Percentiles rank a stretch among this genome's conserved stretches.
phyloP scores from a whole-genome alignment of 2,797 vertebrate species.

The Mormyrops attenuatus region DNA sequence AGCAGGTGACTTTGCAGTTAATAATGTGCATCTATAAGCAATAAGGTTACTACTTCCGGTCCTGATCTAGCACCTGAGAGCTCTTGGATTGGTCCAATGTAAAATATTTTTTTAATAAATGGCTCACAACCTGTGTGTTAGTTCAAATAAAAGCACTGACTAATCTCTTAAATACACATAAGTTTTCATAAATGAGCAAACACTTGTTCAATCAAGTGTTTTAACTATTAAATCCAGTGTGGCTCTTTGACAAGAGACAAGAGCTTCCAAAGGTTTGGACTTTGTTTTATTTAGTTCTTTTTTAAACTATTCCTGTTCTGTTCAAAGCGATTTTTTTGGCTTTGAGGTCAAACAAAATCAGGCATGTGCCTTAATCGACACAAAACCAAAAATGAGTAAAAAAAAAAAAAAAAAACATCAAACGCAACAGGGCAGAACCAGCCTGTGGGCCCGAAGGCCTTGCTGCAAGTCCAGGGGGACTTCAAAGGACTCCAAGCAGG shows the following conservation, averaged over 20 bases:
- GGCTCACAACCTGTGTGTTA: not conserved
- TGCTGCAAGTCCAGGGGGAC: slow-evolving; percentile 2
- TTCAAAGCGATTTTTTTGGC: not conserved
- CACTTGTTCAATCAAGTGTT: not conserved
- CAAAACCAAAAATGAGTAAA: not conserved
- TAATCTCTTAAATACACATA: not conserved
- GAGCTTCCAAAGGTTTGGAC: not conserved
- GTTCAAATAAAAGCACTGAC: not conserved
- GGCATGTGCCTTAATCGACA: not conserved
- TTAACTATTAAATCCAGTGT: not conserved
- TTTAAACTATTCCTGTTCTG: not conserved
- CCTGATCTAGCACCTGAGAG: not conserved
- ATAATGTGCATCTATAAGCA: not conserved
- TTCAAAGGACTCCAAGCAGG: not conserved
- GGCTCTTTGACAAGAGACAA: not conserved
- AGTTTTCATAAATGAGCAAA: not conserved
- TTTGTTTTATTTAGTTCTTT: not conserved
- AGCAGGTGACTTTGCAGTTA: not conserved
- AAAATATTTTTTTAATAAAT: not conserved
- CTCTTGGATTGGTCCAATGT: not conserved
- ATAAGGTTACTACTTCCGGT: not conserved
- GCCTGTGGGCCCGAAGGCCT: not conserved
- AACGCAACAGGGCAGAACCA: not conserved
- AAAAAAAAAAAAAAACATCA: not conserved
- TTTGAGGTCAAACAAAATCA: slow-evolving; percentile 7